phyloP scores from a whole-genome alignment of 2,797 vertebrate species.

The Galaxias olidus region DNA sequence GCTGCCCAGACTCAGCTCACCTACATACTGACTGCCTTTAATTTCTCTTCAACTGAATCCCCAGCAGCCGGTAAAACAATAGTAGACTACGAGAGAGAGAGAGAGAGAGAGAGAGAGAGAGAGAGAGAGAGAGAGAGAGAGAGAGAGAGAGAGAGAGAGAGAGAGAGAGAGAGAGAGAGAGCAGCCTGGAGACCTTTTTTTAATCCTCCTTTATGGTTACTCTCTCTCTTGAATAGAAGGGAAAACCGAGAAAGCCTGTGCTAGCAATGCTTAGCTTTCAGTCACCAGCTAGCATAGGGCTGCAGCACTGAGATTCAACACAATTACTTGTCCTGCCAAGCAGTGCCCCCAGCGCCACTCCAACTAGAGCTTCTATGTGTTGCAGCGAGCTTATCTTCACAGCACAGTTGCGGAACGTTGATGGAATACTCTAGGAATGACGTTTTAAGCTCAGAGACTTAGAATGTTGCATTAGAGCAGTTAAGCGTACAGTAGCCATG shows the following conservation, averaged over 20 bases:
- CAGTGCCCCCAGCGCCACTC: background rate
- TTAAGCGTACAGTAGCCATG: background rate
- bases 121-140: too few species aligned
- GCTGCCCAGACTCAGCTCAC: constrained; percentile 35
- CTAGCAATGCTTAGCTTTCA: background rate
- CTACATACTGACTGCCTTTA: constrained; percentile 39
- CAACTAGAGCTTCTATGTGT: too few species aligned
- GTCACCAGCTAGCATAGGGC: background rate
- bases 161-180: constrained; percentile 19
- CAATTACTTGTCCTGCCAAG: constrained; percentile 5
- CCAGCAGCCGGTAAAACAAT: constrained; percentile 8
- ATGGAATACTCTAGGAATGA: background rate
- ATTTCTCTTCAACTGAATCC: constrained; percentile 27
- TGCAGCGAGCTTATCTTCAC: too few species aligned
- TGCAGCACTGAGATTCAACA: constrained; percentile 1
- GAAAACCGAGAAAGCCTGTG: background rate
- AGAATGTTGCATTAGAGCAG: background rate
- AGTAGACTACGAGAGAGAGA: too few species aligned
- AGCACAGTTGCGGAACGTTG: too few species aligned
- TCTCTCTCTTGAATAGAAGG: background rate
- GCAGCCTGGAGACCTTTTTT: background rate
- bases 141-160: too few species aligned
- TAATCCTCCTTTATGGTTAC: background rate
- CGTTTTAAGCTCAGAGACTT: background rate
- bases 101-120: too few species aligned